phyloP scores from a whole-genome alignment of 53 echinoderm and acorn worm genomes.

The Glandiceps talaboti region DNA sequence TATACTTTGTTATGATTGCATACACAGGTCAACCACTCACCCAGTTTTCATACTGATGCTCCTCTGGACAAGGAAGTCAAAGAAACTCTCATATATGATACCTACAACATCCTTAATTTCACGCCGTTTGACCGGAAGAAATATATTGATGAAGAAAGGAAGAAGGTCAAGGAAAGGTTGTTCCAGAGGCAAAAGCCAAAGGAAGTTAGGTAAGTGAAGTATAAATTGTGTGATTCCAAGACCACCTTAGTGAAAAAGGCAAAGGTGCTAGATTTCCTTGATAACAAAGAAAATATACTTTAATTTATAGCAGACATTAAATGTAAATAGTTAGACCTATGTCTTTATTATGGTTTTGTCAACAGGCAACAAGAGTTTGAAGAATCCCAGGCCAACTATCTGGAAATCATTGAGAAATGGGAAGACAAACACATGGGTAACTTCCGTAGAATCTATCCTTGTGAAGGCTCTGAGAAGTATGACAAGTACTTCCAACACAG shows the following conservation, averaged over 20 bases:
- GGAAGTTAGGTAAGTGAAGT: conserved; percentile 56
- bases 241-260: no score
- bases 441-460: conserved; percentile 76
- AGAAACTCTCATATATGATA: conserved; percentile 72
- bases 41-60: conserved; percentile 96
- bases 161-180: conserved; percentile 79
- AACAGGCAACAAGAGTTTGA: conserved; percentile 87
- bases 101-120: conserved; percentile 81
- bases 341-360: no score
- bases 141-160: conserved; percentile 85
- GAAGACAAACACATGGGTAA: conserved; percentile 72
- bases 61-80: conserved; percentile 92
- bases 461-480: conserved; percentile 69
- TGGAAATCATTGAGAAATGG: conserved; percentile 59
- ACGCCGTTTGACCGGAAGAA: conserved; percentile 90
- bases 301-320: no score
- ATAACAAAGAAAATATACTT: no score
- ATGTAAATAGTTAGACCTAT: no score
- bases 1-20: no score
- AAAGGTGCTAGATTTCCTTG: no score
- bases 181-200: conserved; percentile 69
- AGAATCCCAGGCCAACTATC: conserved; percentile 57
- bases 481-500: conserved; percentile 96
- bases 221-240: no score
- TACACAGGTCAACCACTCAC: conserved; percentile 80